phyloP scores from a whole-genome alignment of 2,797 vertebrate genomes.

The Clarias laeviceps region DNA sequence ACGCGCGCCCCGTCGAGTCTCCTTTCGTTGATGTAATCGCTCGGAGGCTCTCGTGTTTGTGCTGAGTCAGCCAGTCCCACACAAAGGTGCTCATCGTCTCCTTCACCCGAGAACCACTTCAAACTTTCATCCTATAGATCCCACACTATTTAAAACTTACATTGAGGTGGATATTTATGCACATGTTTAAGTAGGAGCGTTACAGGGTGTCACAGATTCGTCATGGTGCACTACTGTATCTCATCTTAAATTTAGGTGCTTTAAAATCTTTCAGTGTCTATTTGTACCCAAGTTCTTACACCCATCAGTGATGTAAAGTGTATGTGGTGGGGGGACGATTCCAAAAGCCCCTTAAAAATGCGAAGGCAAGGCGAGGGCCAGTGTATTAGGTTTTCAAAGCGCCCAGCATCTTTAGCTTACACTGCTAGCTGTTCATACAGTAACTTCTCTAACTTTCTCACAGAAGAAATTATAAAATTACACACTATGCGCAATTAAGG shows the following conservation, averaged over 20 bases:
- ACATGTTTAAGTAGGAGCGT: neutral
- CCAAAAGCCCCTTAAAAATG: too few species aligned
- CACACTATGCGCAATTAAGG: too few species aligned
- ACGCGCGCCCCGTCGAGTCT: constrained; percentile 43
- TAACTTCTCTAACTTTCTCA: too few species aligned
- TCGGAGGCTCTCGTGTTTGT: constrained; percentile 43
- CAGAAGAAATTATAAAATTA: neutral
- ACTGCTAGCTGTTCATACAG: too few species aligned
- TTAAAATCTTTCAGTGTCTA: neutral
- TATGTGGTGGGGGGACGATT: too few species aligned
- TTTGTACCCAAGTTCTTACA: neutral
- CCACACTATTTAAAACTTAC: constrained; percentile 43
- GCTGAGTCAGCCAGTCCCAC: constrained; percentile 59
- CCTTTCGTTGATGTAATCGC: constrained; percentile 52
- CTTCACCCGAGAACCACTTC: constrained; percentile 51
- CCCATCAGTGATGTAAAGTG: too few species aligned
- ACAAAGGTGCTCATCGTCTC: constrained; percentile 49
- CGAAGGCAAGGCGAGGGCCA: too few species aligned
- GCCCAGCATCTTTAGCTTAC: too few species aligned
- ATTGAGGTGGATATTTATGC: constrained; percentile 29
- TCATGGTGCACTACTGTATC: neutral
- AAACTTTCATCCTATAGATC: constrained; percentile 37
- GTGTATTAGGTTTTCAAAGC: too few species aligned
- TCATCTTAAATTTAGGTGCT: neutral
- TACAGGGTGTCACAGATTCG: neutral